Percentiles rank a stretch among this genome's conserved stretches.
Conservation (phyloP, 2,888 invertebrate species). For the Orthonychiurus folsomi region DNA sequence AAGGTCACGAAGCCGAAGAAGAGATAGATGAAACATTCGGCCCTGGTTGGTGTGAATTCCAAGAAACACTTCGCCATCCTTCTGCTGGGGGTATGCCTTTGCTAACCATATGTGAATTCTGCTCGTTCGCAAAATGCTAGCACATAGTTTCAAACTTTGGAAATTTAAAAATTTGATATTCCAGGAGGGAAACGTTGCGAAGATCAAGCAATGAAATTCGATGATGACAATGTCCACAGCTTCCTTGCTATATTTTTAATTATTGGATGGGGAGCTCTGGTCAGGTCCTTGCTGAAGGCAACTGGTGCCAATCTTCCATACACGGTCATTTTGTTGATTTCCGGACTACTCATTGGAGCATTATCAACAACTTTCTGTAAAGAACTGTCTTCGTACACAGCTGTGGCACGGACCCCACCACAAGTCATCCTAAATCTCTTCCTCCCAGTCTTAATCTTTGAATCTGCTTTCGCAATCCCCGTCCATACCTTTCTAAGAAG, state of each 20-base stretch:
- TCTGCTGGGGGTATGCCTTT: background rate
- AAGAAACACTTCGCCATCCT: background rate
- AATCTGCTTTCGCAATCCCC: constrained; percentile 36
- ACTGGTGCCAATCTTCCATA: constrained; percentile 29
- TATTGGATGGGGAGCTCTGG: constrained; percentile 27
- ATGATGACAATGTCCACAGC: background rate
- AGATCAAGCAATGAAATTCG: background rate
- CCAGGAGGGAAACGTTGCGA: background rate
- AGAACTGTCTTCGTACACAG: constrained; percentile 25
- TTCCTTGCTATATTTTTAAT: constrained; percentile 28
- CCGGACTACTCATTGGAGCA: constrained; percentile 31
- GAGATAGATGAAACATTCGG: too few relatives aligned
- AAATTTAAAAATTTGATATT: too few relatives aligned
- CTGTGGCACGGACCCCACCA: constrained; percentile 28
- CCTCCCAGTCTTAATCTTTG: constrained; percentile 38
- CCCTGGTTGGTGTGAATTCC: background rate
- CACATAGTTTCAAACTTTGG: too few relatives aligned
- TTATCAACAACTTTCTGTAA: constrained; percentile 26
- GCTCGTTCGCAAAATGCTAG: too few relatives aligned
- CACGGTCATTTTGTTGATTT: constrained; percentile 35
- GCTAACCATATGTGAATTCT: too few relatives aligned
- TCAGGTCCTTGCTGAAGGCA: constrained; percentile 19
- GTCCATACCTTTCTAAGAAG: constrained; percentile 29
- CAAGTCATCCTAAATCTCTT: constrained; percentile 33
- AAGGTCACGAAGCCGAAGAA: too few relatives aligned